Conservation (phyloP, 2,113 vertebrate genomes). For the Dromiciops gliroides region DNA sequence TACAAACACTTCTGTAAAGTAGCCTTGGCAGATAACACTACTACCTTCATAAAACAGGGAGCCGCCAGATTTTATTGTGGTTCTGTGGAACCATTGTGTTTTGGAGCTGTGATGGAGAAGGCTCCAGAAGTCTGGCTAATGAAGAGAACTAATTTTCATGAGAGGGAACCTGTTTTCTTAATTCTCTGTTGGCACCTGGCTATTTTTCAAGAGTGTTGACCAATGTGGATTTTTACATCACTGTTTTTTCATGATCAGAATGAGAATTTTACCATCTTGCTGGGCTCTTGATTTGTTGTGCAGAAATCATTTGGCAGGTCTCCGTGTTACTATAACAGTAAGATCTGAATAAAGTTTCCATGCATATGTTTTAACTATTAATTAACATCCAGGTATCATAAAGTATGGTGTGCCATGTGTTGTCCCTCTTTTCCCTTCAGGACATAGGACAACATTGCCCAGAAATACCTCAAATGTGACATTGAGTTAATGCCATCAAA, state of each 20-base stretch:
- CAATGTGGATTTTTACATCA: neutral
- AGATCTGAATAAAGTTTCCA: slow-evolving; percentile 29
- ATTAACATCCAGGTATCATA: slow-evolving; percentile 67
- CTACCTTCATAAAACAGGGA: neutral
- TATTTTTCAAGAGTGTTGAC: neutral
- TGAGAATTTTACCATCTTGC: neutral
- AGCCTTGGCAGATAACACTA: too few species aligned
- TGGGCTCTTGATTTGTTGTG: neutral
- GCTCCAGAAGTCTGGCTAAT: neutral
- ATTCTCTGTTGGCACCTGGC: neutral
- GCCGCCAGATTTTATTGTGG: neutral
- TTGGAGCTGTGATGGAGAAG: neutral
- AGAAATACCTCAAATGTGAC: slow-evolving; percentile 4
- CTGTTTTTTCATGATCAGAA: neutral
- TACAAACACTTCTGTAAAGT: neutral
- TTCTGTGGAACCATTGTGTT: neutral
- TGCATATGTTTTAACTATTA: slow-evolving; percentile 66
- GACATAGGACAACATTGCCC: neutral
- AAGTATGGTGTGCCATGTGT: slow-evolving; percentile 40
- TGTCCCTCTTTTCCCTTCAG: slow-evolving; percentile 61
- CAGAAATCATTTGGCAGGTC: neutral
- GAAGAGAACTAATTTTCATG: neutral
- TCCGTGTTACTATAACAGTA: slow-evolving; percentile 8
- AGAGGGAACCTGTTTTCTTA: neutral
- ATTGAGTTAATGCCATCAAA: slow-evolving; percentile 17